These are phyloP conservation scores for Catocala sponsa DNA, from an alignment of 2,888 invertebrate species.

Conservation along the genomic window DNA sequence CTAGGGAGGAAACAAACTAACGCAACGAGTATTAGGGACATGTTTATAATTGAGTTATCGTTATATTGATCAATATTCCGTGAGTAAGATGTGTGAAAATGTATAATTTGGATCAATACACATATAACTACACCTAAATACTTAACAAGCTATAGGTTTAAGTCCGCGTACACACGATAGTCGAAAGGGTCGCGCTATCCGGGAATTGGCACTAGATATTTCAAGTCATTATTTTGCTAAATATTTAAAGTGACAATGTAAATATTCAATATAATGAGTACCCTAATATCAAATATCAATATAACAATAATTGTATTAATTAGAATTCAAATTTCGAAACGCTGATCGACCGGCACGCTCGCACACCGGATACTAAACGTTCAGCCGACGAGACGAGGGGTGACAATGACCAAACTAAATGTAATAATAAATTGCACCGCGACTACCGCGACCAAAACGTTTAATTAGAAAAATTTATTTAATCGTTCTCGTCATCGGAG, in stretches of 20 bases:
- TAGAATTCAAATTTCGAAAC: slow-evolving; percentile 72
- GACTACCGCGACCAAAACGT: slow-evolving; percentile 12
- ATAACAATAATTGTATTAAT: slow-evolving; percentile 77
- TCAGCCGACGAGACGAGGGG: slow-evolving; percentile 58
- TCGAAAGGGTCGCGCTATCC: slow-evolving; percentile 72
- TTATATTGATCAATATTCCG: slow-evolving; percentile 50
- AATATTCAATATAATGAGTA: slow-evolving; percentile 77
- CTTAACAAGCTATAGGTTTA: slow-evolving; percentile 75
- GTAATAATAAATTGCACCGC: slow-evolving; percentile 43
- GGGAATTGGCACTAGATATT: slow-evolving; percentile 77
- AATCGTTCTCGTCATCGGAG: slow-evolving; percentile 91
- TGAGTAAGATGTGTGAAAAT: slow-evolving; percentile 50
- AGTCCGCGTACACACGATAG: slow-evolving; percentile 70
- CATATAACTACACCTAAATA: slow-evolving; percentile 74
- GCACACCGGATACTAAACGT: slow-evolving; percentile 60
- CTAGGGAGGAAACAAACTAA: slow-evolving; percentile 47
- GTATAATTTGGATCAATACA: slow-evolving; percentile 62
- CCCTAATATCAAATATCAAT: slow-evolving; percentile 70
- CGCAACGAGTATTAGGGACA: slow-evolving; percentile 35
- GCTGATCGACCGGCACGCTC: slow-evolving; percentile 59
- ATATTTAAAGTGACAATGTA: slow-evolving; percentile 75
- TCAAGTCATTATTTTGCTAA: slow-evolving; percentile 71
- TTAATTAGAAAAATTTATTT: slow-evolving; percentile 33
- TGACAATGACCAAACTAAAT: slow-evolving; percentile 61
- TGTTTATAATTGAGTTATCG: slow-evolving; percentile 34